Evolutionary conservation across 2,888 invertebrate genomes (phyloP).

Genomic region (Apomyelois bistriatella): DNA sequence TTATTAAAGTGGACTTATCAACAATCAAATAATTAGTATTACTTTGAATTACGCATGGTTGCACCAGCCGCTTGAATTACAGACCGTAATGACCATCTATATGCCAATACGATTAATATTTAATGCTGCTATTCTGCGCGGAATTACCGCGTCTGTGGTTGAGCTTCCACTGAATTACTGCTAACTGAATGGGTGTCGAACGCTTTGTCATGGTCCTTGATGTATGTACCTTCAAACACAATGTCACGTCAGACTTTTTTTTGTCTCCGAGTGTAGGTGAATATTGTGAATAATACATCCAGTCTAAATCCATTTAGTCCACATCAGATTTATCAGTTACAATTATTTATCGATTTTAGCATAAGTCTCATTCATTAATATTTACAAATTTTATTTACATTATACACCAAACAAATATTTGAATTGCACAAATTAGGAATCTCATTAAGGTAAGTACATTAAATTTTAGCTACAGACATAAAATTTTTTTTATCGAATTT

Average conservation of each 20-base stretch:
- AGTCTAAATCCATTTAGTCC: too few species aligned
- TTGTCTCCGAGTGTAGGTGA: slow-evolving; percentile 4
- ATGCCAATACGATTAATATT: slow-evolving; percentile 74
- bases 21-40: slow-evolving; percentile 54
- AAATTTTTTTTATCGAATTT: too few species aligned
- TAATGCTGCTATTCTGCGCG: slow-evolving; percentile 66
- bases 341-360: too few species aligned
- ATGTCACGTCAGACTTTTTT: slow-evolving; percentile 22
- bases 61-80: slow-evolving; percentile 55
- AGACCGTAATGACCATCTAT: slow-evolving; percentile 61
- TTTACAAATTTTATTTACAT: too few species aligned
- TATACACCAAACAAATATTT: too few species aligned
- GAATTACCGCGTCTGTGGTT: slow-evolving; percentile 67
- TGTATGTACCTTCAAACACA: slow-evolving; percentile 30
- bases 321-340: too few species aligned
- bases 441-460: too few species aligned
- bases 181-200: slow-evolving; percentile 55
- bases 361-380: too few species aligned
- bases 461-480: too few species aligned
- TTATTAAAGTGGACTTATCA: slow-evolving; percentile 26
- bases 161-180: slow-evolving; percentile 68
- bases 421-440: too few species aligned
- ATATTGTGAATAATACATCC: neutral
- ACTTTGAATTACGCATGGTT: slow-evolving; percentile 42
- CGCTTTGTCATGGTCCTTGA: slow-evolving; percentile 42